Percentiles rank a stretch among this genome's conserved stretches.
phyloP scores from a whole-genome alignment of 2,888 invertebrate genomes.

The Nomada lathburiana region DNA sequence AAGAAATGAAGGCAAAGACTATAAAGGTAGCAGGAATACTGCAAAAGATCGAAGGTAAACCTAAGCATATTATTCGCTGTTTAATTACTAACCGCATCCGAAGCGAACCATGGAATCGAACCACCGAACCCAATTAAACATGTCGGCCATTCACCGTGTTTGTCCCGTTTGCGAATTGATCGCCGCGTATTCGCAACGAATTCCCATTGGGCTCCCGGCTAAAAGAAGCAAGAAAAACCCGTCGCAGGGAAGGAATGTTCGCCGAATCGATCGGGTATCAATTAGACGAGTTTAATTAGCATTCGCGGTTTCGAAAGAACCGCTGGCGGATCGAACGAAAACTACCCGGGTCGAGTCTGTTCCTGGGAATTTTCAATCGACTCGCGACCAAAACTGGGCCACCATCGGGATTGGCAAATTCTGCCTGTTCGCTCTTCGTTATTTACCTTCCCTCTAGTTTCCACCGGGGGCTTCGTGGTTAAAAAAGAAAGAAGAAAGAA shows the following conservation, averaged over 20 bases:
- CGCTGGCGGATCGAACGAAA: constrained; percentile 4
- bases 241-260: not conserved
- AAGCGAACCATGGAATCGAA: not conserved
- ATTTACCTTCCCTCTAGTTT: not conserved
- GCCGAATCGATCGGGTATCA: constrained; percentile 6
- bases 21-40: no score
- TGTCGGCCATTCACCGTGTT: constrained; percentile 2
- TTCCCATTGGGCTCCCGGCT: not conserved
- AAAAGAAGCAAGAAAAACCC: not conserved
- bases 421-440: not conserved
- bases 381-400: constrained; percentile 38
- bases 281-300: constrained; percentile 30
- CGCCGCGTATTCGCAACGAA: not conserved
- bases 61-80: not conserved
- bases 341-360: not conserved
- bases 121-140: not conserved
- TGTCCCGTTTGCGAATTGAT: not conserved
- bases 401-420: constrained; percentile 33
- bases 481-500: no score
- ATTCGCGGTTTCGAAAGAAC: constrained; percentile 29
- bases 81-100: constrained; percentile 14
- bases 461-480: not conserved
- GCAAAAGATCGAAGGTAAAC: no score
- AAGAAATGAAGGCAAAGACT: no score
- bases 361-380: constrained; percentile 22